These are phyloP conservation scores for Chromoteleia sp. DNA, from an alignment of 2,888 invertebrate species.

Conservation along the genomic window DNA sequence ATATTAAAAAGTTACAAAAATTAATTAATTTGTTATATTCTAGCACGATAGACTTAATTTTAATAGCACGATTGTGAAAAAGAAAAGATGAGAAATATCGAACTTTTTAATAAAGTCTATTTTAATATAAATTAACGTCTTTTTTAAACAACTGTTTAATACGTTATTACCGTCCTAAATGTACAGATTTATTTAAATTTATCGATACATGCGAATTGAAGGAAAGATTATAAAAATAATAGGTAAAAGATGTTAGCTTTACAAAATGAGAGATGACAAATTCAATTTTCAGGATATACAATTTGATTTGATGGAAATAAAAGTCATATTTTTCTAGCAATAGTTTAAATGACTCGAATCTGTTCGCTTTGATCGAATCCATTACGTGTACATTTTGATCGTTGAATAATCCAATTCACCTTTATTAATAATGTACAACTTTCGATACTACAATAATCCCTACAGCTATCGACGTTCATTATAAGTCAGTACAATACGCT, in stretches of 20 bases:
- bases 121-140: too few relatives aligned
- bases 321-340: slow-evolving; percentile 2
- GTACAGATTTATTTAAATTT: too few relatives aligned
- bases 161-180: too few relatives aligned
- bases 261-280: too few relatives aligned
- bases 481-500: slow-evolving; percentile 14
- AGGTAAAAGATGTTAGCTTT: too few relatives aligned
- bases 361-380: slow-evolving; percentile 26
- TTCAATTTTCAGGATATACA: too few relatives aligned
- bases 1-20: slow-evolving; percentile 24
- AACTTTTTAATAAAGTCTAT: too few relatives aligned
- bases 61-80: background rate
- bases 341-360: slow-evolving; percentile 4
- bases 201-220: too few relatives aligned
- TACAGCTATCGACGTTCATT: slow-evolving; percentile 7
- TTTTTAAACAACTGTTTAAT: too few relatives aligned
- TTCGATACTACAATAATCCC: slow-evolving; percentile 34
- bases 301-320: slow-evolving; percentile 17
- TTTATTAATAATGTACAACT: slow-evolving; percentile 49
- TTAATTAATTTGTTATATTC: background rate
- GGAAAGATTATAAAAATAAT: too few relatives aligned
- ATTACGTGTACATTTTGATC: slow-evolving; percentile 35
- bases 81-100: too few relatives aligned
- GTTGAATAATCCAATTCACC: slow-evolving; percentile 41
- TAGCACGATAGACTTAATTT: background rate